phyloP scores from a whole-genome alignment of 2,797 vertebrate genomes.

The Pseudochirops cupreus region DNA sequence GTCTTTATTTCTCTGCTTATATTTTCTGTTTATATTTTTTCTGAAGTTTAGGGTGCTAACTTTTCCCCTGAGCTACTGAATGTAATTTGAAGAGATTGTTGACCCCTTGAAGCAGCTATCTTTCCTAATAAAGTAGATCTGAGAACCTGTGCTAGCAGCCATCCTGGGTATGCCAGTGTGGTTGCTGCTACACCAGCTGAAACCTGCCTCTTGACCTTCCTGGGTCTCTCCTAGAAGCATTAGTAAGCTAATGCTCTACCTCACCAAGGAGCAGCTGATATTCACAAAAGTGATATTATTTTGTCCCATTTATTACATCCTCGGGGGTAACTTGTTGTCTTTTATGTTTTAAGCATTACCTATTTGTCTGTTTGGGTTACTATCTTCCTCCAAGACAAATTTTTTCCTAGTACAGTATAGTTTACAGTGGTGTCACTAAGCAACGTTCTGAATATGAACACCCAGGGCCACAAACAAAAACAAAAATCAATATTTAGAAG shows the following conservation, averaged over 20 bases:
- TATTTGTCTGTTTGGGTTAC: conserved; percentile 28
- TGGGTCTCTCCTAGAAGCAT: background rate
- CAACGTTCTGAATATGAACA: conserved; percentile 46
- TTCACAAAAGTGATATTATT: background rate
- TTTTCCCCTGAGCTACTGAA: too few species aligned
- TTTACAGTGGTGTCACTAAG: conserved; percentile 1
- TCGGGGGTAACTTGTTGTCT: background rate
- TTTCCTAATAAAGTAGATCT: too few species aligned
- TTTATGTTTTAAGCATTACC: conserved; percentile 32
- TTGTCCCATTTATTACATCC: background rate
- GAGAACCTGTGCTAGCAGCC: too few species aligned
- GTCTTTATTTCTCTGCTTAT: too few species aligned
- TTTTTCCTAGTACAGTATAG: conserved; percentile 61
- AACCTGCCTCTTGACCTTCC: background rate
- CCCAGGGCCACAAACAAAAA: background rate
- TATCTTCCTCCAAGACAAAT: conserved; percentile 31
- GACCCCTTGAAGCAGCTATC: too few species aligned
- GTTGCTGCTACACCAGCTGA: background rate
- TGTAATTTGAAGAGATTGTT: too few species aligned
- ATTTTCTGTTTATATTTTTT: too few species aligned
- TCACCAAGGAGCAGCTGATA: background rate
- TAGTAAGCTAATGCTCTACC: background rate
- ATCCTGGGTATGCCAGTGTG: too few species aligned
- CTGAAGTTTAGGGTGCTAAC: too few species aligned
- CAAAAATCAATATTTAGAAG: conserved; percentile 16